Evolutionary conservation across 2,888 invertebrate genomes (phyloP), one percentile per base, ranked within the genome.

Genomic region (Lagria hirta): DNA sequence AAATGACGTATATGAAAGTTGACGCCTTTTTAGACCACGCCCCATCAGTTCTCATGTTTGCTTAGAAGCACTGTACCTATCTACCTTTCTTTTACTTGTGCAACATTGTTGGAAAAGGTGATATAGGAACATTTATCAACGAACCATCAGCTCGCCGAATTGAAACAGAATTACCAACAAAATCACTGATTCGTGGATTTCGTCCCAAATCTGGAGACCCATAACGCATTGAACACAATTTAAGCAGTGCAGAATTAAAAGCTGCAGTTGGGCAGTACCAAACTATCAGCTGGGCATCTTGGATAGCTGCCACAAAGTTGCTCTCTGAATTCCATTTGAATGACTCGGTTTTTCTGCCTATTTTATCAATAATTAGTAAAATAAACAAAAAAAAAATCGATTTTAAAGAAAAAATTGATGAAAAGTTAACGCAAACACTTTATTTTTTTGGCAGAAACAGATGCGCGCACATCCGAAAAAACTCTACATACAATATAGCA

Each of bases 91-190:
- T 44, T 52, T 55, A 70, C 68, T 62, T 67, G 3, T 79, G 73
- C 24, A 82, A 64, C 46, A 81, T 74, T 36, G 78, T 76, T 1
- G 81, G 76, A 61, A 88, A 88, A 0, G 86, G 82, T 0, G 88
- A 84, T 27, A 88, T 78, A 0, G 83, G 78, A 3, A 84, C 73
- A 47, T 83, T 83, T 16, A 96, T 75, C 6, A 92, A 70, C 0
- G 95, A 89, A 0, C 98, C 98, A 62, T 97, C 94, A 0, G 87
- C 86, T 23, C 93, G 82, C 46, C 94, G 81, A 30, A 98, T 79
- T 1, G 86, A 85, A 1, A 93, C 83, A 38, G 88, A 83, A 44
- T 89, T 89, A 45, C 91, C 90, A 57, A 89, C 82, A 60, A 95
- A 90, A 58, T 82, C 84, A 40, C 85, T 75, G 6, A 97, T 80